phyloP scores from a whole-genome alignment of 2,797 vertebrate genomes.

The Yasuhikotakia modesta region DNA sequence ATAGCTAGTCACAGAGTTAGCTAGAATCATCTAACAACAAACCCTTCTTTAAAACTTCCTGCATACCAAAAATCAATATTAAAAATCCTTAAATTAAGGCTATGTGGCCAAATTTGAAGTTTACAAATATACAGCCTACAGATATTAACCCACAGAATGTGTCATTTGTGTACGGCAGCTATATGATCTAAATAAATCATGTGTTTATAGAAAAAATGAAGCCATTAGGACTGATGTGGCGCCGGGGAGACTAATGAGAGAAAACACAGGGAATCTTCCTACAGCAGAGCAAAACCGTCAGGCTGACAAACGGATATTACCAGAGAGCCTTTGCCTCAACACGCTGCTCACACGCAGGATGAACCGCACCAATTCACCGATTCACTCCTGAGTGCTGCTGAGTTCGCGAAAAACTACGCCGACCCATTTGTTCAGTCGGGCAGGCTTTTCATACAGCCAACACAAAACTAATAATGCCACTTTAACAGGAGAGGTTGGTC shows the following conservation, averaged over 20 bases:
- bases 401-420: conserved; percentile 37
- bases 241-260: conserved; percentile 44
- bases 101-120: background rate
- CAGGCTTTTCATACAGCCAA: conserved; percentile 39
- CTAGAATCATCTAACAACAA: too few species aligned
- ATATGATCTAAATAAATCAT: background rate
- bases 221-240: conserved; percentile 56
- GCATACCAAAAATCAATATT: too few species aligned
- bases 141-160: background rate
- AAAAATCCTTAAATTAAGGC: background rate
- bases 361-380: conserved; percentile 18
- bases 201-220: conserved; percentile 38
- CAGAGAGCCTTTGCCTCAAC: conserved; percentile 50
- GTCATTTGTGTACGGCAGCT: conserved; percentile 20
- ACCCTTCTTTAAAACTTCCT: too few species aligned
- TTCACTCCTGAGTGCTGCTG: conserved; percentile 52
- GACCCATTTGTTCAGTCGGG: conserved; percentile 39
- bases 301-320: conserved; percentile 59
- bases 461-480: conserved; percentile 30
- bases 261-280: conserved; percentile 55
- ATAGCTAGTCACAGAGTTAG: too few species aligned
- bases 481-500: conserved; percentile 16
- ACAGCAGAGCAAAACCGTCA: conserved; percentile 63
- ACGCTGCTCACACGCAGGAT: conserved; percentile 51
- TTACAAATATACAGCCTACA: background rate